phyloP scores from a whole-genome alignment of 92 coral and sea anemone species.

The Actinostola sp. region DNA sequence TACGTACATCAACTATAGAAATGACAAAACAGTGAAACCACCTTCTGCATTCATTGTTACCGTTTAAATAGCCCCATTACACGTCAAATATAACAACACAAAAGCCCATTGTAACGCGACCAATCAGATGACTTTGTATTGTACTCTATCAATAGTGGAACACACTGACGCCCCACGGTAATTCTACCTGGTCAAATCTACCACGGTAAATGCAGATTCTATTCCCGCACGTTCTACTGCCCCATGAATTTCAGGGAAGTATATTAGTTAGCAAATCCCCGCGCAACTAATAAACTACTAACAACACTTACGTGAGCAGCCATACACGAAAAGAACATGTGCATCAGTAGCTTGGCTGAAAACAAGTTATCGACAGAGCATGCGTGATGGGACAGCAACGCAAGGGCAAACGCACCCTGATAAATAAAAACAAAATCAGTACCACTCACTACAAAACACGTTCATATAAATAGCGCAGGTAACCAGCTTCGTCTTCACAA shows the following conservation, averaged over 20 bases:
- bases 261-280: neutral
- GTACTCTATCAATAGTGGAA: too few species aligned
- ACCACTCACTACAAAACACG: neutral
- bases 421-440: neutral
- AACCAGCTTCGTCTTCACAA: too few species aligned
- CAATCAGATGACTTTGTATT: too few species aligned
- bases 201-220: too few species aligned
- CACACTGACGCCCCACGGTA: too few species aligned
- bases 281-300: neutral
- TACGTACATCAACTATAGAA: constrained; percentile 70
- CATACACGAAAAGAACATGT: constrained; percentile 93
- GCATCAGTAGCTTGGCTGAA: constrained; percentile 94
- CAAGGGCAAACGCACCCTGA: constrained; percentile 86
- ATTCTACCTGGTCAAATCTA: too few species aligned
- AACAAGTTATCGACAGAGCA: constrained; percentile 92
- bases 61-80: too few species aligned
- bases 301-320: constrained; percentile 72
- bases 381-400: constrained; percentile 77
- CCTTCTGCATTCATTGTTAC: neutral
- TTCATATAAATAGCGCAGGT: too few species aligned
- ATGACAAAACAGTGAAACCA: neutral
- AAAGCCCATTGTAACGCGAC: constrained; percentile 10
- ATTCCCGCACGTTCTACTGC: too few species aligned
- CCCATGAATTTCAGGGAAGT: too few species aligned
- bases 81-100: constrained; percentile 1